Conservation (phyloP, 2,888 invertebrate genomes). For the Hofmannophila pseudospretella region DNA sequence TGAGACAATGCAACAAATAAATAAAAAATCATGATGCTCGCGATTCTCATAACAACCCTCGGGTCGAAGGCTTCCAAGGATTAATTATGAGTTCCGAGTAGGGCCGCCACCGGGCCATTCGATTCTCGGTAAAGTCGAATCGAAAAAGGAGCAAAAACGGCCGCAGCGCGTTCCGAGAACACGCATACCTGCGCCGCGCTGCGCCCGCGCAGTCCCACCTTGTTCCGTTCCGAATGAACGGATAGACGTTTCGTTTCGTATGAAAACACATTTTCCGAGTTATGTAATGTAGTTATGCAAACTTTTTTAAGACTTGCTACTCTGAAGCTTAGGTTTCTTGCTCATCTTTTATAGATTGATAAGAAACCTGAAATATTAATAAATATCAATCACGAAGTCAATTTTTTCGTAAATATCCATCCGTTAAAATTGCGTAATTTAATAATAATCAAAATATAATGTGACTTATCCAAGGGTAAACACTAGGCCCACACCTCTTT, state of each 20-base stretch:
- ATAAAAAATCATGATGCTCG: conserved; percentile 60
- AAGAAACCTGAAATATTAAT: too few relatives aligned
- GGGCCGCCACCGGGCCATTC: conserved; percentile 73
- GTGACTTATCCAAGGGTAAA: too few relatives aligned
- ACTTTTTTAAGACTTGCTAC: too few relatives aligned
- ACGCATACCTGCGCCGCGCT: conserved; percentile 62
- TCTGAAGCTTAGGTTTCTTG: too few relatives aligned
- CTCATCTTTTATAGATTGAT: too few relatives aligned
- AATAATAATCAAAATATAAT: too few relatives aligned
- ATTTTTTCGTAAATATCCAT: too few relatives aligned
- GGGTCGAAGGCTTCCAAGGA: conserved; percentile 74
- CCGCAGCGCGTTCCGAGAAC: conserved; percentile 67
- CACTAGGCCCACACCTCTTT: too few relatives aligned
- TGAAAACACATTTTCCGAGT: conserved; percentile 60
- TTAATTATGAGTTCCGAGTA: conserved; percentile 77
- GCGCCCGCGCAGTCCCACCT: conserved; percentile 62
- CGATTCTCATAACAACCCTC: conserved; percentile 73
- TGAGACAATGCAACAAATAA: conserved; percentile 62
- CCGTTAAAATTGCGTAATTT: too few relatives aligned
- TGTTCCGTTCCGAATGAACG: conserved; percentile 28
- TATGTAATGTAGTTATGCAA: too few relatives aligned
- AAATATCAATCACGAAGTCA: too few relatives aligned
- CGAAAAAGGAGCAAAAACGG: conserved; percentile 76
- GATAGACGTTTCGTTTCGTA: conserved; percentile 35
- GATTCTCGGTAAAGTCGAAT: conserved; percentile 73